Evolutionary conservation across 2,797 vertebrate species (phyloP).

Genomic region (Macropodus opercularis): DNA sequence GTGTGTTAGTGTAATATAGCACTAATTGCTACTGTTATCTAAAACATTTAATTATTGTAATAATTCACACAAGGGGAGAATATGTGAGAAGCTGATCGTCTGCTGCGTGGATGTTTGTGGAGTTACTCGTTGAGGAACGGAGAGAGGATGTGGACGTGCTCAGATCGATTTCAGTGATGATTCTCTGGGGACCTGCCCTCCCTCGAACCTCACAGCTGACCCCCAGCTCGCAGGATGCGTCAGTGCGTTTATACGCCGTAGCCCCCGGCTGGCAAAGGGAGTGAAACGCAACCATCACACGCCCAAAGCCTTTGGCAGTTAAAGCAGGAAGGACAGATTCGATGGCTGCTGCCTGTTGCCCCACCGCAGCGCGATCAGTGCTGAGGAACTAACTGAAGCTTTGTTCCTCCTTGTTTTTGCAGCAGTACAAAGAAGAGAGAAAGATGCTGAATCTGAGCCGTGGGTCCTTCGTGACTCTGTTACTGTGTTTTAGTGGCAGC

Average conservation of each 20-base stretch:
- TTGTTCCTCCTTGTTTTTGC: not conserved
- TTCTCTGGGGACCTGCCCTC: not conserved
- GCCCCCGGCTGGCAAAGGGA: not conserved
- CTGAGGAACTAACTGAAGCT: not conserved
- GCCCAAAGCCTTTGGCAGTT: not conserved
- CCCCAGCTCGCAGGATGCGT: too few relatives aligned
- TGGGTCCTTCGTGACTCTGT: not conserved
- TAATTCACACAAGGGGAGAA: constrained; percentile 28
- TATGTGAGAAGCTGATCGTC: too few relatives aligned
- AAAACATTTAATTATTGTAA: constrained; percentile 30
- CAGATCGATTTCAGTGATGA: not conserved
- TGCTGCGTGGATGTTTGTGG: too few relatives aligned
- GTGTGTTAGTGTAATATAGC: constrained; percentile 24
- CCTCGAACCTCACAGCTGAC: constrained; percentile 1
- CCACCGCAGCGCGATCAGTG: not conserved
- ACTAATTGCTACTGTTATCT: constrained; percentile 40
- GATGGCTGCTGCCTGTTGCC: not conserved
- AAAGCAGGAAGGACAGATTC: not conserved
- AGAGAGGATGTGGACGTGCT: too few relatives aligned
- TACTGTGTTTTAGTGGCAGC: not conserved
- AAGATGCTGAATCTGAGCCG: not conserved
- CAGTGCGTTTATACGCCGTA: too few relatives aligned
- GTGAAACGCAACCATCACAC: not conserved
- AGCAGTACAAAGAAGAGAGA: not conserved
- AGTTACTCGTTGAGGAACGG: too few relatives aligned